Percentiles rank a stretch among this genome's conserved stretches.
Conservation (phyloP, 2,888 invertebrate species). For the Omphaloscelis lunosa region DNA sequence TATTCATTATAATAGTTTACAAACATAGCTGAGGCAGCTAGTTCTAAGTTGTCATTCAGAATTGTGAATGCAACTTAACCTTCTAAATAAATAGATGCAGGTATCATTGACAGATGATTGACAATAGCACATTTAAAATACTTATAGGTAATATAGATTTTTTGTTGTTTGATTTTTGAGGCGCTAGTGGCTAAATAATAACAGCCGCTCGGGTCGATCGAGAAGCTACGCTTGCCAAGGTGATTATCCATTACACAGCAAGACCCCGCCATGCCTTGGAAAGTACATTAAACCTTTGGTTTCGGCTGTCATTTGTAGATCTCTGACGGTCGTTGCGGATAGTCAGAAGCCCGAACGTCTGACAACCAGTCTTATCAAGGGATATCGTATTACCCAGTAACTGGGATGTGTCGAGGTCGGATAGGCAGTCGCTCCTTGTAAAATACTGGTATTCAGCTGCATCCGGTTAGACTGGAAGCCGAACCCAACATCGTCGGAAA, state of each 20-base stretch:
- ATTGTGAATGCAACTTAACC: slow-evolving; percentile 1
- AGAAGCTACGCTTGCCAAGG: neutral
- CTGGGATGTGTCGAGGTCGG: no score
- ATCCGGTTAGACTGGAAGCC: no score
- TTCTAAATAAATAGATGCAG: slow-evolving; percentile 7
- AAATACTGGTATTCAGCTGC: no score
- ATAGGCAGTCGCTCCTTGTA: no score
- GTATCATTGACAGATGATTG: slow-evolving; percentile 3
- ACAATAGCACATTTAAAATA: neutral
- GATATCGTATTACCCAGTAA: no score
- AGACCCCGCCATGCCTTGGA: neutral
- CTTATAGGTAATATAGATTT: neutral
- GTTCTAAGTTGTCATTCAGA: slow-evolving; percentile 1
- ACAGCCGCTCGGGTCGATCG: neutral
- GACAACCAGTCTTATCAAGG: no score
- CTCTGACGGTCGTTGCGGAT: no score
- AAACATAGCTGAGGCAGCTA: slow-evolving; percentile 4
- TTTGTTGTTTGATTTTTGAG: neutral
- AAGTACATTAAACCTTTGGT: neutral
- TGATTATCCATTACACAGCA: neutral
- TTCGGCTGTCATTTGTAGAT: neutral
- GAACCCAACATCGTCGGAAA: no score
- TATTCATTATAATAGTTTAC: slow-evolving; percentile 7
- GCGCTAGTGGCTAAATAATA: neutral
- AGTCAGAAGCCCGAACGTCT: no score